Base-by-base conservation (phyloP, 1,140 invertebrate genomes). In the Diprion similis region DNA sequence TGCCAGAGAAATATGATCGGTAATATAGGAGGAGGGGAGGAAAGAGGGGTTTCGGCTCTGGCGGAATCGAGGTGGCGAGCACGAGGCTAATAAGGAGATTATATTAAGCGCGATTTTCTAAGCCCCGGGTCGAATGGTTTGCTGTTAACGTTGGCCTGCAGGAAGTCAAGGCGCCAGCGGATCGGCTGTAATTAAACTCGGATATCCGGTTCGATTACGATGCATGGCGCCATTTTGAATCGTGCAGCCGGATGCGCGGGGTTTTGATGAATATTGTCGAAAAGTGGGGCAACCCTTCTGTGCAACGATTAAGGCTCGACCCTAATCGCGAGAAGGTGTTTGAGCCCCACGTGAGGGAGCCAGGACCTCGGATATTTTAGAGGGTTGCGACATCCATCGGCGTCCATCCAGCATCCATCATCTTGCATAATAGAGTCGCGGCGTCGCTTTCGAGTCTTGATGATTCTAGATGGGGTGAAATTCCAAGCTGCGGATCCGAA, bases 81-180 rank as follows among this genome's bases (percentile, higher is more conserved):
- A 9, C 11, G 10, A 10, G 71, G 73, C 59, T 77, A 73, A 73
- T 77, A 75, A 71, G 72, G 69, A 71, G 77, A 78, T 77, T 75
- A 73, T 68, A 75, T 77, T 77, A 78, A 75, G 69, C 76, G 70
- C 77, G 76, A 77, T 78, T 75, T 77, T 71, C 76, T n/a, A 68
- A 18, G 69, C 69, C 19, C 11, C 64, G 68, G 71, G 66, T 75
- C 71, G 59, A 77, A 78, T 71, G 51, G 17, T 71, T 70, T 74
- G 75, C 75, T 75, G 77, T 77, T 77, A 73, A 68, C 73, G 72
- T 72, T 75, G 70, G 74, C 59, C 48, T 17, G 69, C 51, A 9
- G 13, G 8, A 17, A 37, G 8, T 71, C 37, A 59, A 51, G 46
- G 24, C 37, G 11, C 6, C 51, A 9, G 51, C 9, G 51, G 51